Conservation (phyloP, 2,113 vertebrate species). For the Rhinolophus ferrumequinum region DNA sequence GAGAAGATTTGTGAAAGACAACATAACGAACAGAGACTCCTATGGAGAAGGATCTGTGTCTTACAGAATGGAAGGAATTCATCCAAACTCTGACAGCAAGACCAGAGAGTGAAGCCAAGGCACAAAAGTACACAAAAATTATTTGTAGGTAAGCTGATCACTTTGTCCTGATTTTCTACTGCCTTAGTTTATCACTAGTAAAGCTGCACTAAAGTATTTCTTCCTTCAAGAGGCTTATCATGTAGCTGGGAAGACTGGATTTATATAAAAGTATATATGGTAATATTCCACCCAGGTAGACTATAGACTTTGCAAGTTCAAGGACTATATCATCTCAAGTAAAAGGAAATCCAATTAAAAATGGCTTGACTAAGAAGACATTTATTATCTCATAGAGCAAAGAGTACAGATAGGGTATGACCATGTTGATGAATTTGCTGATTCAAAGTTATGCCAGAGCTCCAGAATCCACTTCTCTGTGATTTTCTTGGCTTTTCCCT, state of each 20-base stretch:
- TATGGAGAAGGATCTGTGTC: not conserved
- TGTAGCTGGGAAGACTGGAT: not conserved
- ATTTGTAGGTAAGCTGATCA: not conserved
- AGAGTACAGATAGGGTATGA: not conserved
- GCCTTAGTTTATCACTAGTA: not conserved
- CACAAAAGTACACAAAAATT: not conserved
- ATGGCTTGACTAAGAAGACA: not conserved
- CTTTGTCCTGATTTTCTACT: not conserved
- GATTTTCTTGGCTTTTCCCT: not conserved
- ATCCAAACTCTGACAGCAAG: not conserved
- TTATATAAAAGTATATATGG: not conserved
- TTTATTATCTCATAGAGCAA: not conserved
- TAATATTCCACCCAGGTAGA: not conserved
- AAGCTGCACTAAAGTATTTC: not conserved
- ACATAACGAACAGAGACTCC: not conserved
- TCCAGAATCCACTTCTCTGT: not conserved
- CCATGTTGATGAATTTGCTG: not conserved
- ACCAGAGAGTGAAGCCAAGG: not conserved
- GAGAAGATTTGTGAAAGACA: slow-evolving; percentile 17
- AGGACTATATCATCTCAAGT: not conserved
- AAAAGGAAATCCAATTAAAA: slow-evolving; percentile 30
- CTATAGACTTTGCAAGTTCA: not conserved
- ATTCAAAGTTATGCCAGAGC: not conserved
- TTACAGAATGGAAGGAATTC: not conserved
- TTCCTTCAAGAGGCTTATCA: slow-evolving; percentile 5